Percentiles rank a stretch among this genome's conserved stretches.
Conservation (phyloP, 1,140 invertebrate genomes). For the Plectrocnemia conspersa region DNA sequence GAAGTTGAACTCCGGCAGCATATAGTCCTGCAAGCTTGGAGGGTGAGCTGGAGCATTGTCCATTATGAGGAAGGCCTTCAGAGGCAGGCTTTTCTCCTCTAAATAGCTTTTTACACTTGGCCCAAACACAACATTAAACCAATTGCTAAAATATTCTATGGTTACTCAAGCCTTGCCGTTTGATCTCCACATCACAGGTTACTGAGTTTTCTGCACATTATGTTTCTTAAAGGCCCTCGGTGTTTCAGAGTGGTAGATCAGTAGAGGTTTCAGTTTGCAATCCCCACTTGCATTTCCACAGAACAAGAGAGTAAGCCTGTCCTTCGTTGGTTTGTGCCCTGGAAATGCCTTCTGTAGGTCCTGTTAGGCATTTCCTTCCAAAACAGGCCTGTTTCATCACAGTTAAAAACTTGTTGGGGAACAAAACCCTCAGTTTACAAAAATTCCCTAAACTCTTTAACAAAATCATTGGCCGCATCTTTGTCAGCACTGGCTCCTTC, state of each 20-base stretch:
- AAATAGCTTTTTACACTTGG: slow-evolving; percentile 40
- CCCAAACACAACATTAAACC: no score
- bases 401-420: slow-evolving; percentile 44
- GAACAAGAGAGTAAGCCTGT: slow-evolving; percentile 42
- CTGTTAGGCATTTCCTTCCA: slow-evolving; percentile 41
- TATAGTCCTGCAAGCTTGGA: slow-evolving; percentile 34
- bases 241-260: slow-evolving; percentile 45
- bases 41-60: slow-evolving; percentile 40
- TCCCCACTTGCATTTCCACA: slow-evolving; percentile 44
- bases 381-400: slow-evolving; percentile 43
- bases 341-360: slow-evolving; percentile 37
- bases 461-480: neutral
- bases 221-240: slow-evolving; percentile 39
- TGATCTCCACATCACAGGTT: slow-evolving; percentile 43
- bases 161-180: slow-evolving; percentile 48
- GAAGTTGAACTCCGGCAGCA: slow-evolving; percentile 36
- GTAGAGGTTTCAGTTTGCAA: slow-evolving; percentile 46
- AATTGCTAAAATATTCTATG: slow-evolving; percentile 41
- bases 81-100: slow-evolving; percentile 37
- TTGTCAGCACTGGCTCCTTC: no score
- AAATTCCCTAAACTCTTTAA: slow-evolving; percentile 7
- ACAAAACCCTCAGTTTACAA: slow-evolving; percentile 40
- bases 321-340: slow-evolving; percentile 41
- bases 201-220: slow-evolving; percentile 32
- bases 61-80: slow-evolving; percentile 38